Percentiles rank a stretch among this genome's conserved stretches.
phyloP scores from a whole-genome alignment of 2,888 invertebrate genomes.

The Tipula vernalis region DNA sequence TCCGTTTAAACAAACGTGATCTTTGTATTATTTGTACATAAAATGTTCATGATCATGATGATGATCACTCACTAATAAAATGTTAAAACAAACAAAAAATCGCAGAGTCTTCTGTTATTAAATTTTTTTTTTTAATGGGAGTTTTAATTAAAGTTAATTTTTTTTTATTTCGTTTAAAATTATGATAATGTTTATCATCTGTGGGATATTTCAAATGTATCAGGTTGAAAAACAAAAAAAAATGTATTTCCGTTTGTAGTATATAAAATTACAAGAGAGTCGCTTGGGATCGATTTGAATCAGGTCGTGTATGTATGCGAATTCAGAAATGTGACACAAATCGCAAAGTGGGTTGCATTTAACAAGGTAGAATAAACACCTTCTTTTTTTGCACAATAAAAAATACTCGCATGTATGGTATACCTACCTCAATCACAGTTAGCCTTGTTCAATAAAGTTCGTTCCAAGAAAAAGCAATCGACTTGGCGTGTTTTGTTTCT shows the following conservation, averaged over 20 bases:
- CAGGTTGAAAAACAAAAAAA: neutral
- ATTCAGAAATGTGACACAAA: neutral
- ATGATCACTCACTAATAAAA: neutral
- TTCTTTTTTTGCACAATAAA: neutral
- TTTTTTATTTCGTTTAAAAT: neutral
- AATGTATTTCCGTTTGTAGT: neutral
- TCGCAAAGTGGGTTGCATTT: neutral
- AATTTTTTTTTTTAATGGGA: constrained; percentile 6
- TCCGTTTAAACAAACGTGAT: constrained; percentile 6
- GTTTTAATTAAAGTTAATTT: constrained; percentile 5
- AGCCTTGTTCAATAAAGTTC: neutral
- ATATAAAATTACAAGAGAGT: neutral
- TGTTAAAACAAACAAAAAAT: neutral
- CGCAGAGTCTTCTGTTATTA: neutral
- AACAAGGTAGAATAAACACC: neutral
- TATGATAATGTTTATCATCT: constrained; percentile 10
- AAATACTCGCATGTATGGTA: neutral
- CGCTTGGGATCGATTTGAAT: neutral
- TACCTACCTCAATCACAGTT: neutral
- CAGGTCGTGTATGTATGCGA: neutral
- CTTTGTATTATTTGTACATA: neutral
- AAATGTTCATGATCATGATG: neutral
- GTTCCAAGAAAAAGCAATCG: neutral
- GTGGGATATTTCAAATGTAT: constrained; percentile 9
- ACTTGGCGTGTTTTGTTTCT: neutral